These are phyloP conservation scores for Melanotaenia trifasciata DNA, from an alignment of 2,797 vertebrate genomes.

Conservation along the genomic window DNA sequence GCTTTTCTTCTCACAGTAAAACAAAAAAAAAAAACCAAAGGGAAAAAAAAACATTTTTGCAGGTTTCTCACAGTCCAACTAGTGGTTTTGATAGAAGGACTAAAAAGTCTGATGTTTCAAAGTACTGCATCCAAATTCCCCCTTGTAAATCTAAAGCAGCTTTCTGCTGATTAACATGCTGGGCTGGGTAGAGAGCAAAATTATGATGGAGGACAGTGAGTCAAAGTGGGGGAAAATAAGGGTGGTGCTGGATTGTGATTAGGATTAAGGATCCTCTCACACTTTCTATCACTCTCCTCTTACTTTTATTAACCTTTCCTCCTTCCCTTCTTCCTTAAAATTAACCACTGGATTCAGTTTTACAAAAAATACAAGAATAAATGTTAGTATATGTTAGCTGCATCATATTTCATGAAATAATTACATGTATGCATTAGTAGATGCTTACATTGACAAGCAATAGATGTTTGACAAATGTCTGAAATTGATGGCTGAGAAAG, in stretches of 20 bases:
- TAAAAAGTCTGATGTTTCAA: conserved; percentile 68
- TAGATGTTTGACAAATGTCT: background rate
- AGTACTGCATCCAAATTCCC: conserved; percentile 67
- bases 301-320: background rate
- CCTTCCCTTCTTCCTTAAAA: conserved; percentile 7
- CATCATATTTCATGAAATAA: background rate
- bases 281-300: conserved; percentile 35
- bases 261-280: conserved; percentile 34
- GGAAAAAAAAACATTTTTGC: conserved; percentile 4
- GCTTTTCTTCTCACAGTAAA: conserved; percentile 2
- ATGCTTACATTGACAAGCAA: background rate
- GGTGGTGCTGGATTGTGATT: conserved; percentile 43
- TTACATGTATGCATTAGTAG: background rate
- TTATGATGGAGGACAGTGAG: conserved; percentile 60
- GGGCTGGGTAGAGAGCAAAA: conserved; percentile 47
- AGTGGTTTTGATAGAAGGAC: conserved; percentile 50
- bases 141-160: conserved; percentile 78
- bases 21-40: background rate
- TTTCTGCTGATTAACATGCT: conserved; percentile 80
- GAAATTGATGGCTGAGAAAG: background rate
- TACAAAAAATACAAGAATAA: background rate
- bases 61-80: conserved; percentile 56
- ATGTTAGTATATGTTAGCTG: background rate
- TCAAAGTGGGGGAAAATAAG: conserved; percentile 46
- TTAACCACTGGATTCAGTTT: conserved; percentile 36